Evolutionary conservation across 2,888 invertebrate genomes (phyloP).

Genomic region (Plagodis dolabraria): DNA sequence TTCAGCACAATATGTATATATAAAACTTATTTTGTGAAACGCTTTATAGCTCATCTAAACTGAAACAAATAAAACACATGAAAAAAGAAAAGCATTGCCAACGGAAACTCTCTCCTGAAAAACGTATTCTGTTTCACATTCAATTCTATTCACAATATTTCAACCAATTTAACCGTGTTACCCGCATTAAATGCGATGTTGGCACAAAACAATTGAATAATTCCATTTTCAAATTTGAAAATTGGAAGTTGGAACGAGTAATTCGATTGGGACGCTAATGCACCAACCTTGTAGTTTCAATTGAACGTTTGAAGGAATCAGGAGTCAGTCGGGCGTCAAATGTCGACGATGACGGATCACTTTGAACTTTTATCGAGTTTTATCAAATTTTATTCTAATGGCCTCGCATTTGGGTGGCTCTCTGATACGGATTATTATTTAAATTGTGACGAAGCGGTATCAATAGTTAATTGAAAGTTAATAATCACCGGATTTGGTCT

Average conservation of each 20-base stretch:
- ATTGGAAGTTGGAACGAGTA: slow-evolving; percentile 70
- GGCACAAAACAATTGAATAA: slow-evolving; percentile 64
- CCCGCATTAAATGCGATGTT: slow-evolving; percentile 38
- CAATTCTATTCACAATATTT: not conserved
- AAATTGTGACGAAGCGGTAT: slow-evolving; percentile 47
- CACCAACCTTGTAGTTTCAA: slow-evolving; percentile 73
- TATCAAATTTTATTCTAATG: slow-evolving; percentile 53
- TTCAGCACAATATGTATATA: no score
- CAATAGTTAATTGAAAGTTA: slow-evolving; percentile 59
- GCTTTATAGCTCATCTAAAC: no score
- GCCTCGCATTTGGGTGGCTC: slow-evolving; percentile 56
- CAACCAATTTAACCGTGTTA: slow-evolving; percentile 3
- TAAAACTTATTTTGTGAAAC: no score
- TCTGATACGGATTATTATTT: slow-evolving; percentile 48
- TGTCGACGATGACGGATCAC: slow-evolving; percentile 47
- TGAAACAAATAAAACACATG: no score
- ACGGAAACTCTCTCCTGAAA: no score
- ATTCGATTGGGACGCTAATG: slow-evolving; percentile 76
- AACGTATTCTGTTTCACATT: not conserved
- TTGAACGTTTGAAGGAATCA: slow-evolving; percentile 70
- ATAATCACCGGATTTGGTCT: slow-evolving; percentile 41
- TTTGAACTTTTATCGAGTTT: slow-evolving; percentile 39
- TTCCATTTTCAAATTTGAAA: slow-evolving; percentile 75
- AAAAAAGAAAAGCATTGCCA: not conserved
- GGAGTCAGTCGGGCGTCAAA: slow-evolving; percentile 59